Percentiles rank a stretch among this genome's conserved stretches.
These are phyloP conservation scores for Pyrrhosoma nymphula DNA, from an alignment of 2,888 invertebrate species.

Conservation along the genomic window DNA sequence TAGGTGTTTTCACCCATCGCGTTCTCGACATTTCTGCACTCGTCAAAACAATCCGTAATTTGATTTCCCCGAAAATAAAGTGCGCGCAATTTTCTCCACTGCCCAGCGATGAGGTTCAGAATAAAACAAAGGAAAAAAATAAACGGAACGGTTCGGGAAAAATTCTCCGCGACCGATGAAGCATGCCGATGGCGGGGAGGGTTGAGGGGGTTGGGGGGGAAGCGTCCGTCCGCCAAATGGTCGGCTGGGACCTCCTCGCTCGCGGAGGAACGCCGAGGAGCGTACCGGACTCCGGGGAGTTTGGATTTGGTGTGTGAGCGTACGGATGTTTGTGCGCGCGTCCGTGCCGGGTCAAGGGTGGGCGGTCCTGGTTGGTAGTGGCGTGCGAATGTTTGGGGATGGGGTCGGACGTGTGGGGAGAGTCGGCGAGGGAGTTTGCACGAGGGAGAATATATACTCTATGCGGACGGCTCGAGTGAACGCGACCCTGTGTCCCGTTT, in stretches of 20 bases:
- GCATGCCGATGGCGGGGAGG: not conserved
- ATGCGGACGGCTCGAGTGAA: not conserved
- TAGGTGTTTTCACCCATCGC: not conserved
- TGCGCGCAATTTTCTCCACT: conserved; percentile 1
- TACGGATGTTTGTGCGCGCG: conserved; percentile 8
- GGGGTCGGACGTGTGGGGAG: not conserved
- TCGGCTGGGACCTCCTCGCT: not conserved
- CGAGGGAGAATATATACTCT: not conserved
- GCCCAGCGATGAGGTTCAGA: not conserved
- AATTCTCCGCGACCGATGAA: not conserved
- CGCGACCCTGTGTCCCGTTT: not conserved
- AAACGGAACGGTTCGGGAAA: not conserved
- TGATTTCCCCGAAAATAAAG: conserved; percentile 20
- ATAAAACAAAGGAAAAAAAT: not conserved
- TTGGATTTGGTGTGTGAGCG: not conserved
- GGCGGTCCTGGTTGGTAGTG: not conserved
- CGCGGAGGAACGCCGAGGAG: not conserved
- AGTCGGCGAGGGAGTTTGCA: not conserved
- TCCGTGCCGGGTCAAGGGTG: not conserved
- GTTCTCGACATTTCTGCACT: not conserved
- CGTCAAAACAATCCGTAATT: conserved; percentile 25
- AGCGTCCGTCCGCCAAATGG: not conserved
- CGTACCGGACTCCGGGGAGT: not conserved
- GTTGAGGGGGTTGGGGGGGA: too few species aligned
- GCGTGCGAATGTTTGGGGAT: not conserved